Percentiles rank a stretch among this genome's conserved stretches.
Evolutionary conservation across 1,140 invertebrate genomes (phyloP).

Genomic region (Campoletis sonorensis): DNA sequence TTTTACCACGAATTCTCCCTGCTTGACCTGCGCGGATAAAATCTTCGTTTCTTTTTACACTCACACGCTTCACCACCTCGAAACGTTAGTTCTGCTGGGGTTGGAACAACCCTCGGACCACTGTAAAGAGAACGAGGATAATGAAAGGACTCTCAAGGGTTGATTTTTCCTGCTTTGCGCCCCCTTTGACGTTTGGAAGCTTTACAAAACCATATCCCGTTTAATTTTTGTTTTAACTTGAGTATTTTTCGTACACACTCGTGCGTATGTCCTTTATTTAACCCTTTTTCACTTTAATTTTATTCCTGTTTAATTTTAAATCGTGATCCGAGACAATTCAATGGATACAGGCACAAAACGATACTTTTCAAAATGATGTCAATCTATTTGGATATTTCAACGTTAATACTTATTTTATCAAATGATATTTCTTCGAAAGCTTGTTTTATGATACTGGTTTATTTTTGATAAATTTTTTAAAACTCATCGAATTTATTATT

Average conservation of each 20-base stretch:
- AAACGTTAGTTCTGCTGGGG: neutral
- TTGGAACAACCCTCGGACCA: slow-evolving; percentile 7
- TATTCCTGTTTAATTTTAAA: neutral
- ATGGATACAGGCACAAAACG: neutral
- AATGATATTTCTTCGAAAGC: neutral
- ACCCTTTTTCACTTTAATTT: neutral
- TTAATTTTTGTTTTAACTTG: neutral
- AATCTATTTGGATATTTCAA: too few relatives aligned
- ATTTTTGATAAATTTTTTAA: slow-evolving; percentile 8
- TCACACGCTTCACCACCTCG: slow-evolving; percentile 20
- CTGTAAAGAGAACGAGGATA: neutral
- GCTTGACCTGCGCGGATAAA: slow-evolving; percentile 57
- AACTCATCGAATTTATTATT: slow-evolving; percentile 9
- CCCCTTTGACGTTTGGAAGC: slow-evolving; percentile 1
- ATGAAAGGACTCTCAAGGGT: neutral
- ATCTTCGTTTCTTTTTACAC: slow-evolving; percentile 52
- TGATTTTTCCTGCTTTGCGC: neutral
- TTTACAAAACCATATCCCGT: neutral
- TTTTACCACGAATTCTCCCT: neutral
- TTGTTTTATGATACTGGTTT: neutral
- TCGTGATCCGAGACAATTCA: neutral
- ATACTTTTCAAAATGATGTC: neutral
- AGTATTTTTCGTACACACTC: neutral
- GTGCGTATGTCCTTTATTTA: neutral
- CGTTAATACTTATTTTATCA: too few relatives aligned